Evolutionary conservation across 2,888 invertebrate genomes (phyloP).

Genomic region (Acleris sparsana): DNA sequence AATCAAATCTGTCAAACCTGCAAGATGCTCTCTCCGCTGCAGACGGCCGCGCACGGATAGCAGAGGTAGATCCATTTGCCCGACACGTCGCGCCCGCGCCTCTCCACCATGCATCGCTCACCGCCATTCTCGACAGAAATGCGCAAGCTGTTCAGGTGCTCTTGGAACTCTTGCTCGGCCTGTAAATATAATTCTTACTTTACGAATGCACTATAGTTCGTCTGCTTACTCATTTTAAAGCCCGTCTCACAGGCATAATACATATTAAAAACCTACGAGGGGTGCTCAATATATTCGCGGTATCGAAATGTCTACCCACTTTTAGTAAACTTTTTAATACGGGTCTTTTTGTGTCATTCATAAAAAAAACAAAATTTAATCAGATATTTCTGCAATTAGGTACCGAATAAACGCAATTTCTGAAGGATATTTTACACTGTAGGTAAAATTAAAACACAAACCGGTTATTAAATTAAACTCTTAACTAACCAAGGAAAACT

Average conservation of each 20-base stretch:
- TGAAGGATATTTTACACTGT: too few relatives aligned
- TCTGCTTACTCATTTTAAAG: neutral
- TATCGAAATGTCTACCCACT: too few relatives aligned
- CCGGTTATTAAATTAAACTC: too few relatives aligned
- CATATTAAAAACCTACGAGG: neutral
- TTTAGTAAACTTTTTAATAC: too few relatives aligned
- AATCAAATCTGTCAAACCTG: conserved; percentile 56
- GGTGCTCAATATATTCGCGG: too few relatives aligned
- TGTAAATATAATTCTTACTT: conserved; percentile 44
- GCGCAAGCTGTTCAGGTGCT: conserved; percentile 74
- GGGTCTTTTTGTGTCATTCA: too few relatives aligned
- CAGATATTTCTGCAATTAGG: too few relatives aligned
- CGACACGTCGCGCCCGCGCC: conserved; percentile 68
- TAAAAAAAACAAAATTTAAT: too few relatives aligned
- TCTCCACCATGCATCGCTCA: conserved; percentile 72
- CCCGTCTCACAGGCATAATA: neutral
- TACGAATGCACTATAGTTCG: neutral
- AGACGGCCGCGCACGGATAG: conserved; percentile 79
- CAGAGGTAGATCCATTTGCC: conserved; percentile 79
- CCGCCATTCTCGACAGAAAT: conserved; percentile 74
- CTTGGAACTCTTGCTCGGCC: conserved; percentile 75
- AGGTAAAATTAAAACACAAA: too few relatives aligned
- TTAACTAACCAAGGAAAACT: too few relatives aligned
- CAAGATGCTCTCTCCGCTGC: conserved; percentile 71
- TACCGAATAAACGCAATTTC: too few relatives aligned